Percentiles rank a stretch among this genome's conserved stretches.
These are phyloP conservation scores for Drosophila willistoni DNA, from an alignment of 1,140 invertebrate genomes.

Conservation along the genomic window DNA sequence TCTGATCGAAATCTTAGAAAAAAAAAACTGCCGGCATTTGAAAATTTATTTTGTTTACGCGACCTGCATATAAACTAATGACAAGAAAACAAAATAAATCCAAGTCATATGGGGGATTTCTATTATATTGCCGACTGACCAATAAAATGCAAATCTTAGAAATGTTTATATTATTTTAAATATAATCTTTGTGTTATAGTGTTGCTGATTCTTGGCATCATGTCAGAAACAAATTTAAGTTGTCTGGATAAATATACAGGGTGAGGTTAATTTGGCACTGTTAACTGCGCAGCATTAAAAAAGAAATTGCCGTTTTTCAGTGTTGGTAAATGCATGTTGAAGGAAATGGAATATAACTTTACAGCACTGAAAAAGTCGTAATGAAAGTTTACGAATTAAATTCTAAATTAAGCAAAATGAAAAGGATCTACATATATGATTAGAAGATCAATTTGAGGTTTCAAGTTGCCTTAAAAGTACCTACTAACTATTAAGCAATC, in stretches of 20 bases:
- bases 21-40: slow-evolving; percentile 40
- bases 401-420: too few species aligned
- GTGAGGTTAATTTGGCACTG: not conserved
- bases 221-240: not conserved
- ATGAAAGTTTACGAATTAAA: too few species aligned
- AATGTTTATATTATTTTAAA: not conserved
- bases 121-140: not conserved
- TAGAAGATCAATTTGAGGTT: too few species aligned
- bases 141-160: slow-evolving; percentile 7
- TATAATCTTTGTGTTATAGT: not conserved
- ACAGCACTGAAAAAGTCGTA: too few species aligned
- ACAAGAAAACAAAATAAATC: not conserved
- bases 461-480: too few species aligned
- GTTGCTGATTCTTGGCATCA: not conserved
- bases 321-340: not conserved
- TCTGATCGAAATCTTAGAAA: slow-evolving; percentile 30
- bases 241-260: not conserved
- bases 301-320: not conserved
- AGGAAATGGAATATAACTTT: not conserved
- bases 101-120: not conserved
- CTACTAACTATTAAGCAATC: too few species aligned
- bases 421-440: too few species aligned
- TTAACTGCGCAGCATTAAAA: not conserved
- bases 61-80: slow-evolving; percentile 52
- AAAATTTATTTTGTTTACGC: slow-evolving; percentile 46